Conservation (phyloP, 1,140 invertebrate genomes). For the Polyergus mexicanus region DNA sequence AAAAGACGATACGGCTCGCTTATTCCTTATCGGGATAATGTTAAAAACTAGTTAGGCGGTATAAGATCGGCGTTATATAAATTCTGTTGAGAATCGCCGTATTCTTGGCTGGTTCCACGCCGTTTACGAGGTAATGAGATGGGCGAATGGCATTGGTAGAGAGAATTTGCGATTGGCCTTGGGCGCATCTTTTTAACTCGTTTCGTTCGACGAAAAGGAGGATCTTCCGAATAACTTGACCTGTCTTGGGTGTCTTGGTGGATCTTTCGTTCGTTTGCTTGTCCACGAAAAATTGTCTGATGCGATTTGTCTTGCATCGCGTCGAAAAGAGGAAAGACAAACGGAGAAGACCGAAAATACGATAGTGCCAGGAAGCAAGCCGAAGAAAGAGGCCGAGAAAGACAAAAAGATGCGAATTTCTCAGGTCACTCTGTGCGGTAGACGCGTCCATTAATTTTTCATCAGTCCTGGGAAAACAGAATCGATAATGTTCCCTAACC, state of each 20-base stretch:
- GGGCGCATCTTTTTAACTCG: slow-evolving; percentile 21
- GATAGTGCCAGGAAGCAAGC: not conserved
- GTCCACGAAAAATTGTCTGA: slow-evolving; percentile 51
- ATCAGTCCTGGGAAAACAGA: slow-evolving; percentile 71
- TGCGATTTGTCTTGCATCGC: slow-evolving; percentile 61
- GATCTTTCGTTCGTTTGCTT: slow-evolving; percentile 48
- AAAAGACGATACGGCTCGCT: slow-evolving; percentile 34
- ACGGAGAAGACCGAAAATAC: not conserved
- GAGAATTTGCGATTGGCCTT: slow-evolving; percentile 35
- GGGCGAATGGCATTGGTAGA: slow-evolving; percentile 23
- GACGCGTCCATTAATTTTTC: slow-evolving; percentile 76
- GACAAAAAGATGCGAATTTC: not conserved
- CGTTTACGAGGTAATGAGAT: slow-evolving; percentile 64
- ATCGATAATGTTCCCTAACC: slow-evolving; percentile 75
- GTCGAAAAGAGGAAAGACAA: slow-evolving; percentile 37
- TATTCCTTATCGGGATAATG: slow-evolving; percentile 46
- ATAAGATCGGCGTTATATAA: slow-evolving; percentile 51
- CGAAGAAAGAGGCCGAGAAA: not conserved
- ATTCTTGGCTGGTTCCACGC: slow-evolving; percentile 56
- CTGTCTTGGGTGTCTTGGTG: slow-evolving; percentile 41
- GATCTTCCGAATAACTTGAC: slow-evolving; percentile 28
- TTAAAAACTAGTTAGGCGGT: slow-evolving; percentile 46
- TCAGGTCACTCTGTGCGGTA: slow-evolving; percentile 22
- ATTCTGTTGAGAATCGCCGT: slow-evolving; percentile 64
- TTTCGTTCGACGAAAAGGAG: slow-evolving; percentile 4